Conservation (phyloP, 2,888 invertebrate species). For the Vesta saturnalis region DNA sequence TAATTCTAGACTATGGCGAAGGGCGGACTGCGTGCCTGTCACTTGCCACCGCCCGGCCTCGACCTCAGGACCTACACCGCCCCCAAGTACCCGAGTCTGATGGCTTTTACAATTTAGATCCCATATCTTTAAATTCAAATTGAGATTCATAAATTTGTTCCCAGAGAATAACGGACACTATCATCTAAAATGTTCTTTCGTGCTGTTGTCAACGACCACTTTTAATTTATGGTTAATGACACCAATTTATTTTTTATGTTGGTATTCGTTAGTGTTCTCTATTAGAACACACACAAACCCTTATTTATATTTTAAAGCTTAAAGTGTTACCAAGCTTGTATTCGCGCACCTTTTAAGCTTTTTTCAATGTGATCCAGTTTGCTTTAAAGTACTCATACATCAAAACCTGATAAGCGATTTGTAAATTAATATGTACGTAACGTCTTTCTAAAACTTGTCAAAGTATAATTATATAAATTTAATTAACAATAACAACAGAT, state of each 20-base stretch:
- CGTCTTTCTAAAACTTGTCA: not conserved
- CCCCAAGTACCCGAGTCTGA: slow-evolving; percentile 58
- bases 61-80: slow-evolving; percentile 60
- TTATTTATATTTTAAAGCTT: too few species aligned
- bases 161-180: slow-evolving; percentile 15
- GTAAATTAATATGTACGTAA: too few species aligned
- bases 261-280: too few species aligned
- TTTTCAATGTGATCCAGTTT: too few species aligned
- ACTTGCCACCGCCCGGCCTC: slow-evolving; percentile 63
- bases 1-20: slow-evolving; percentile 59
- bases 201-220: not conserved
- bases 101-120: slow-evolving; percentile 59
- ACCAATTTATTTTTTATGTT: too few species aligned
- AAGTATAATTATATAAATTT: not conserved
- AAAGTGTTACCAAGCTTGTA: too few species aligned
- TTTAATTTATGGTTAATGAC: too few species aligned
- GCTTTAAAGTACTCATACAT: too few species aligned
- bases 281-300: too few species aligned
- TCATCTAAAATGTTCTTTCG: not conserved
- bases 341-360: too few species aligned
- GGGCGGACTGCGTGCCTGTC: slow-evolving; percentile 62
- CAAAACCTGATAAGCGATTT: too few species aligned
- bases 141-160: slow-evolving; percentile 55
- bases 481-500: too few species aligned
- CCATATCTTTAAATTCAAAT: slow-evolving; percentile 60